Conservation (phyloP, 2,888 invertebrate species). For the Julus scandinavius region DNA sequence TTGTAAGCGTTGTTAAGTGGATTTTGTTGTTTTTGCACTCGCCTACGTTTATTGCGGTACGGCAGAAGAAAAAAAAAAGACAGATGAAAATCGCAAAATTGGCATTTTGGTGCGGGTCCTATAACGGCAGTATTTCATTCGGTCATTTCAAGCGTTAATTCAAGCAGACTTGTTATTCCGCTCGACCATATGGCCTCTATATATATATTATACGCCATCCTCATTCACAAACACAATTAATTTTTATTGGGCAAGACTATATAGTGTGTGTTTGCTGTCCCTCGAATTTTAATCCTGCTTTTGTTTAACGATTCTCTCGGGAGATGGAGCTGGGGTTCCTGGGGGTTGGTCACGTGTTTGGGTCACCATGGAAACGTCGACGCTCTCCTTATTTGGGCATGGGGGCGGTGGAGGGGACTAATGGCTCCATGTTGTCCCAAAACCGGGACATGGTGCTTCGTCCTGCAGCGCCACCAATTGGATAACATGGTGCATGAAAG, state of each 20-base stretch:
- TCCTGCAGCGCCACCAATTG: conserved; percentile 10
- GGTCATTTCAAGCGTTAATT: not conserved
- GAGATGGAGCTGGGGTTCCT: conserved; percentile 25
- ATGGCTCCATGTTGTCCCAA: conserved; percentile 10
- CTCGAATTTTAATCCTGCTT: not conserved
- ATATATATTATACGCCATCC: not conserved
- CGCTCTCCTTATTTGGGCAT: not conserved
- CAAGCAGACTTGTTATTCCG: not conserved
- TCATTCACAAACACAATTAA: not conserved
- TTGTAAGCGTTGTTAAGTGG: conserved; percentile 44
- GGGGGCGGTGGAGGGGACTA: not conserved
- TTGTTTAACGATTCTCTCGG: conserved; percentile 19
- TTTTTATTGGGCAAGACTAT: not conserved
- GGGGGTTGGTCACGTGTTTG: not conserved
- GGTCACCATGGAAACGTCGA: not conserved
- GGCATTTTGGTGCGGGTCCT: not conserved
- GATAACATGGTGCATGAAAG: not conserved
- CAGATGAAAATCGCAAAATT: not conserved
- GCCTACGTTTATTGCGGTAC: not conserved
- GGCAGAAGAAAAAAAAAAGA: not conserved
- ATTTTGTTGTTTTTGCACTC: conserved; percentile 28
- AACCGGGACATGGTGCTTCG: not conserved
- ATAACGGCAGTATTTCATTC: not conserved
- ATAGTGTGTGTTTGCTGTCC: not conserved
- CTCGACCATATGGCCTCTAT: not conserved